A percentile compares a stretch with the other conserved stretches of the same genome.
Conservation (phyloP, 2,888 invertebrate genomes). For the Ormyrus nitidulus region DNA sequence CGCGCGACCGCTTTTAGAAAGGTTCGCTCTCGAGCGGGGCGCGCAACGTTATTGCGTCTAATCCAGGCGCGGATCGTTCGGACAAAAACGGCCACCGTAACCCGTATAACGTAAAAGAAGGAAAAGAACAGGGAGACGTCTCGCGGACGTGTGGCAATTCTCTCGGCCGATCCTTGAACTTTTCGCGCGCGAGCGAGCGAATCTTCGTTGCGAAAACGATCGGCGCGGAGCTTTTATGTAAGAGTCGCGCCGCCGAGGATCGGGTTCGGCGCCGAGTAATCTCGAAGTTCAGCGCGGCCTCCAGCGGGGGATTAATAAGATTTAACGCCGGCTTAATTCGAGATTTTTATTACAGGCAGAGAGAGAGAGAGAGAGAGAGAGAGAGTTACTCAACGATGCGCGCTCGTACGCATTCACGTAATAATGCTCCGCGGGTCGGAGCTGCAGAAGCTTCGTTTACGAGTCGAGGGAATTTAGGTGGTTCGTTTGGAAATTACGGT, state of each 20-base stretch:
- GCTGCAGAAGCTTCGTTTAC: no score
- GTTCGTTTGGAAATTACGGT: no score
- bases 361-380: no score
- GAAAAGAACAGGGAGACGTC: no score
- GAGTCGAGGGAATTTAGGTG: no score
- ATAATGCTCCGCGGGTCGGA: no score
- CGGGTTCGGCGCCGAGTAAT: background rate
- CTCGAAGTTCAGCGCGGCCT: background rate
- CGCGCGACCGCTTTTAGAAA: constrained; percentile 5
- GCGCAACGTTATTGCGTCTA: constrained; percentile 16
- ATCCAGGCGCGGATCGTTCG: constrained; percentile 4
- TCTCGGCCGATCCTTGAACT: constrained; percentile 39
- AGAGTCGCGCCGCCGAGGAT: background rate
- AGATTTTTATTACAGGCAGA: background rate
- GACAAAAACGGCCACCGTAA: background rate
- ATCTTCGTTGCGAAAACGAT: no score
- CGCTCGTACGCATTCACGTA: no score
- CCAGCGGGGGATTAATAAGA: background rate
- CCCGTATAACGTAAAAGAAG: no score
- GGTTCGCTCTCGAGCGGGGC: background rate
- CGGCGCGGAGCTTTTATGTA: constrained; percentile 24
- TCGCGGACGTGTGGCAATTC: no score
- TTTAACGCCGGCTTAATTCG: background rate
- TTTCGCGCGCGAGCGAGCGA: constrained; percentile 1
- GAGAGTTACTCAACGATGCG: no score